Evolutionary conservation across 2,888 invertebrate species (phyloP).

Genomic region (Orthonevra nobilis): DNA sequence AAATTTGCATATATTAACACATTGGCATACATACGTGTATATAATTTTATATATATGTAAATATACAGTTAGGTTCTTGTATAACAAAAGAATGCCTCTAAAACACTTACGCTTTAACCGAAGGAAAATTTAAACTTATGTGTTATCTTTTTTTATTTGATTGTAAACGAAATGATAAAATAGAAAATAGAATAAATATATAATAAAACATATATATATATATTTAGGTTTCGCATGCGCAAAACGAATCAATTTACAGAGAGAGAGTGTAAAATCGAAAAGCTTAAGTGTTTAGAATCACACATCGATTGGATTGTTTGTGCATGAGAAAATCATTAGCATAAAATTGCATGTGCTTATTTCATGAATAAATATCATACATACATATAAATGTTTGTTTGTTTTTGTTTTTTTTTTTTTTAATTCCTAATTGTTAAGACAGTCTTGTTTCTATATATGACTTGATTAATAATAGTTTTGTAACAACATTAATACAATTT

Average conservation of each 20-base stretch:
- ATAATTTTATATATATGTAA: slow-evolving; percentile 6
- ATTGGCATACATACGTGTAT: slow-evolving; percentile 43
- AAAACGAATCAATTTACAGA: slow-evolving; percentile 31
- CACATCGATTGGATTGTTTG: slow-evolving; percentile 59
- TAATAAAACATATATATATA: slow-evolving; percentile 11
- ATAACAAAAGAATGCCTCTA: slow-evolving; percentile 26
- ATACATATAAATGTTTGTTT: slow-evolving; percentile 44
- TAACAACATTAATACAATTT: slow-evolving; percentile 65
- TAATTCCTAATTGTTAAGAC: slow-evolving; percentile 71
- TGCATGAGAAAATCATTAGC: slow-evolving; percentile 64
- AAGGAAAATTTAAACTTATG: too few species aligned
- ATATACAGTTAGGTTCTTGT: slow-evolving; percentile 23
- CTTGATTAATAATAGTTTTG: slow-evolving; percentile 67
- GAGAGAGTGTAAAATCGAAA: slow-evolving; percentile 34
- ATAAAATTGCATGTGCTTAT: slow-evolving; percentile 61
- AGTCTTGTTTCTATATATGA: slow-evolving; percentile 73
- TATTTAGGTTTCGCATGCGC: slow-evolving; percentile 24
- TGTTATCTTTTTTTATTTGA: too few species aligned
- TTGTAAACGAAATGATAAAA: too few species aligned
- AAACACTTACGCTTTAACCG: slow-evolving; percentile 36
- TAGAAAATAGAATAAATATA: too few species aligned
- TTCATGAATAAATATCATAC: slow-evolving; percentile 61
- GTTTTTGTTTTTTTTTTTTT: slow-evolving; percentile 35
- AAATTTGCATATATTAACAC: slow-evolving; percentile 56
- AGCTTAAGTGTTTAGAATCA: slow-evolving; percentile 36